phyloP scores from a whole-genome alignment of 2,113 vertebrate species.

The Lonchura striata region DNA sequence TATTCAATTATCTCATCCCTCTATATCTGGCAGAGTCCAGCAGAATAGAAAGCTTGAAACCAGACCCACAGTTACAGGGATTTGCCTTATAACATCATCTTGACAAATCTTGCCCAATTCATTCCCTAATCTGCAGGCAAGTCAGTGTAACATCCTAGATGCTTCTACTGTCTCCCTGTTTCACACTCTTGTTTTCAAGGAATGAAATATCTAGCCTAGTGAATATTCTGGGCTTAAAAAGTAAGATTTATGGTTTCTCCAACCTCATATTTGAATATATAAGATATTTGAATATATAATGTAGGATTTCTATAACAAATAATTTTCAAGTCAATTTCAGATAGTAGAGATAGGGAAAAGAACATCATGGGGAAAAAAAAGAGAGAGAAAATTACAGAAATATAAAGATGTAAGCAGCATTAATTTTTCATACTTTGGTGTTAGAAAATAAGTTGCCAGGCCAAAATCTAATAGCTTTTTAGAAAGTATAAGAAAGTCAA shows the following conservation, averaged over 20 bases:
- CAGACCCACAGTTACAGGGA: not conserved
- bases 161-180: not conserved
- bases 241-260: not conserved
- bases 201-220: not conserved
- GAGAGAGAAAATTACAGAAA: not conserved
- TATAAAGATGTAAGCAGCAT: not conserved
- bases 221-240: not conserved
- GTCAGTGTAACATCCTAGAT: not conserved
- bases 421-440: not conserved
- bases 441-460: not conserved
- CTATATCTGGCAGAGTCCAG: not conserved
- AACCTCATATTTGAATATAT: not conserved
- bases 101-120: not conserved
- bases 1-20: not conserved
- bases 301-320: not conserved
- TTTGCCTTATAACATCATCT: not conserved
- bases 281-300: not conserved
- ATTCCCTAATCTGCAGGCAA: not conserved
- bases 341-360: not conserved
- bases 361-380: not conserved
- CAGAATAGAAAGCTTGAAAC: not conserved
- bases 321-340: not conserved
- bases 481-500: not conserved
- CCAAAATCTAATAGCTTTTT: not conserved
- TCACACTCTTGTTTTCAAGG: not conserved